These are phyloP conservation scores for Scarus forsteni DNA, from an alignment of 2,797 vertebrate genomes.

Conservation along the genomic window DNA sequence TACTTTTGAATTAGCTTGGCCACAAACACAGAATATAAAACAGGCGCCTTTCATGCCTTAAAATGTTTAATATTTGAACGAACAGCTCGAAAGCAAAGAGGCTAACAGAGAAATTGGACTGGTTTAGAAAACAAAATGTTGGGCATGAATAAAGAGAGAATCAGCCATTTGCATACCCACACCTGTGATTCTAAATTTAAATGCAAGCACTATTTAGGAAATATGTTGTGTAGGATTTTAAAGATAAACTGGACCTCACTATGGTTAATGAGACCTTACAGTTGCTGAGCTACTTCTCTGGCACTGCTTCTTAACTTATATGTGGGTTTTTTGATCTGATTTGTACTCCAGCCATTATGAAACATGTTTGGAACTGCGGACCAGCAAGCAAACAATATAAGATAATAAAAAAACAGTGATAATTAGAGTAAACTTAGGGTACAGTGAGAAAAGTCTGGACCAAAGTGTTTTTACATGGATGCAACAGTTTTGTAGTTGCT, in stretches of 20 bases:
- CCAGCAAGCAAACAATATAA: background rate
- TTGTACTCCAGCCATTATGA: background rate
- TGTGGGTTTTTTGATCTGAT: background rate
- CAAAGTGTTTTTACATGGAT: background rate
- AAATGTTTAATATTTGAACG: background rate
- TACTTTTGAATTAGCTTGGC: slow-evolving; percentile 5
- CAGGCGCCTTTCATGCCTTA: background rate
- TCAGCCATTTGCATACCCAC: background rate
- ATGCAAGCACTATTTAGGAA: background rate
- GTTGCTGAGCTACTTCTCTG: background rate
- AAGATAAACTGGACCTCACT: slow-evolving; percentile 1
- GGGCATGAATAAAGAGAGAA: background rate
- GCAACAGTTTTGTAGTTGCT: slow-evolving; percentile 21
- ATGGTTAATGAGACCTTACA: background rate
- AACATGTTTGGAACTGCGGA: background rate
- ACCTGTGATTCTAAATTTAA: background rate
- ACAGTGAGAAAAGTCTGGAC: background rate
- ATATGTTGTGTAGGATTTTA: slow-evolving; percentile 11
- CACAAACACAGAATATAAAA: slow-evolving; percentile 1
- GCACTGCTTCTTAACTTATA: background rate
- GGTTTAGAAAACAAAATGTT: background rate
- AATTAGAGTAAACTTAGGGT: background rate
- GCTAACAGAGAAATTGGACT: background rate
- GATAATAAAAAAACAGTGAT: background rate
- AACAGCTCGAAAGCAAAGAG: background rate